Base-by-base conservation (phyloP, 1,140 invertebrate species). In the Procambarus virginalis region DNA sequence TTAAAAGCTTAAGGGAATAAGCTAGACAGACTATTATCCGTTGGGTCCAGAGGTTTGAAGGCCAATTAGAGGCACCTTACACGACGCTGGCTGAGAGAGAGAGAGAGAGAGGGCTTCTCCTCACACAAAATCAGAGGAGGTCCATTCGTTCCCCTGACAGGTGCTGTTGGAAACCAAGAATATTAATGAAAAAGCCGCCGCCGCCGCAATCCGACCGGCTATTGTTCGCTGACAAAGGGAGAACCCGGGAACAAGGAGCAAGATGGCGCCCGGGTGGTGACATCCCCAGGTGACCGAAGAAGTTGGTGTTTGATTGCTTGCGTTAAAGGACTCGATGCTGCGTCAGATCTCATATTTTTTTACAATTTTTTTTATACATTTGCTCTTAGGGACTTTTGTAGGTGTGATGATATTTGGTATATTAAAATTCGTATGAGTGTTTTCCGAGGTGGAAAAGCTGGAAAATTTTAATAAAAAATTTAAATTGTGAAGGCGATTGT, bases 101-200 rank as follows among this genome's bases (percentile, higher is more conserved):
- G 51, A 55, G 51, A 55, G 64, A 68, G 14, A 64, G 20, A 17
- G 17, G 5, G 4, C 3, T n/a, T 17, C 64, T n/a, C 64, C 20
- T 68, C 14, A 2, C 20, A 68, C 64, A 8, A 68, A 68, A 68
- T 1, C 14, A n/a, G 64, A 68, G 64, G 20, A 20, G 14, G 12
- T 68, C 64, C 20, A 17, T 5, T n/a, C 51, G 2, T 2, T n/a
- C 12, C 64, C 48, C 64, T 73, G 81, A 86, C 75, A 86, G 73
- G 14, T 46, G 34, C 51, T 34, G 84, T 86, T 86, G 84, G 78
- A 86, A 86, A 86, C 75, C 84, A 78, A 79, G 86, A 88, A 88
- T 88, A 88, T 88, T 88, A 88, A 88, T 88, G 78, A 81, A 81
- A 81, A 64, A 64, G 73, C 17, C n/a, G 86, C 46, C 78, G 86